Percentiles rank a stretch among this genome's conserved stretches.
Evolutionary conservation across 1,140 invertebrate genomes (phyloP).

Genomic region (Lepidotrigona ventralis): DNA sequence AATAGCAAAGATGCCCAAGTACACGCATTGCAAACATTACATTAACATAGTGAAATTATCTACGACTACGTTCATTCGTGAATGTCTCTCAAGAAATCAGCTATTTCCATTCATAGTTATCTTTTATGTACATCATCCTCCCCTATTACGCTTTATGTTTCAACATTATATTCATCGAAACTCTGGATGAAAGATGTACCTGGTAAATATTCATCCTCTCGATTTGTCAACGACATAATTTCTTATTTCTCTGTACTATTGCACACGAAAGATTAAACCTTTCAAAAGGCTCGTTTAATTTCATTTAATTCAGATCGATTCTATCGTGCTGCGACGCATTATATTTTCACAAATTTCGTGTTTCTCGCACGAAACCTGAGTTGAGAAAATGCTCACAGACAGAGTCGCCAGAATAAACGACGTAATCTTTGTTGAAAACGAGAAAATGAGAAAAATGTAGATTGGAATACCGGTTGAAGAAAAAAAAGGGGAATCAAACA

Average conservation of each 20-base stretch:
- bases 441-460: neutral
- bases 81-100: too few relatives aligned
- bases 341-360: neutral
- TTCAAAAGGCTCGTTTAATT: too few relatives aligned
- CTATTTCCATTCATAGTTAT: neutral
- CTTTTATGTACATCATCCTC: neutral
- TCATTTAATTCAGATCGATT: too few relatives aligned
- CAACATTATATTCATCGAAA: neutral
- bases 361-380: too few relatives aligned
- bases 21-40: too few relatives aligned
- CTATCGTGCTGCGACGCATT: neutral
- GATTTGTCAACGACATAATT: neutral
- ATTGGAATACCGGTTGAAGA: neutral
- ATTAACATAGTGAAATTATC: too few relatives aligned
- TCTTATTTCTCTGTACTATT: neutral
- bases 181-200: neutral
- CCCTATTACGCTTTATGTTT: neutral
- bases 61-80: too few relatives aligned
- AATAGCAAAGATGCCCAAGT: neutral
- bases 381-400: neutral
- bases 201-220: too few relatives aligned
- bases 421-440: neutral
- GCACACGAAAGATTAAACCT: too few relatives aligned
- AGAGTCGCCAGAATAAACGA: neutral
- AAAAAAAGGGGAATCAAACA: slow-evolving; percentile 26